Evolutionary conservation across 2,113 vertebrate species (phyloP).

Genomic region (Nesoenas mayeri): DNA sequence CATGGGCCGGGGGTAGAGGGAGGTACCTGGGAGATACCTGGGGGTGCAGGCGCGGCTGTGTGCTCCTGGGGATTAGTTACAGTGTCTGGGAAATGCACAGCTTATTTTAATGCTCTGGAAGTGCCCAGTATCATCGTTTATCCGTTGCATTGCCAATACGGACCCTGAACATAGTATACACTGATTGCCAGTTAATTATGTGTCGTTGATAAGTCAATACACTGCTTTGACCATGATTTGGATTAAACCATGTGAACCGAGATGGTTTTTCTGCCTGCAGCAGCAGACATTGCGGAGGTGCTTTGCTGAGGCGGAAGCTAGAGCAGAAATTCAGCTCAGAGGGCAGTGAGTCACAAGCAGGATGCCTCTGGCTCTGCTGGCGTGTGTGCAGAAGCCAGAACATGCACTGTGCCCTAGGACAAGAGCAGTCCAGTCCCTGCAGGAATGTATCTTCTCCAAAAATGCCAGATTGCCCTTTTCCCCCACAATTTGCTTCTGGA

Average conservation of each 20-base stretch:
- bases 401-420: fast-evolving
- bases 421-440: background rate
- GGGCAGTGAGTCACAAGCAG: background rate
- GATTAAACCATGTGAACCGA: background rate
- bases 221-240: background rate
- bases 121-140: background rate
- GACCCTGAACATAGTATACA: background rate
- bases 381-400: background rate
- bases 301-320: background rate
- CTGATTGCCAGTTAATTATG: background rate
- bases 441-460: background rate
- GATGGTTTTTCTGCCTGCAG: background rate
- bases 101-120: background rate
- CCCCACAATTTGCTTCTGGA: background rate
- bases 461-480: background rate
- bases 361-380: background rate
- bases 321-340: background rate
- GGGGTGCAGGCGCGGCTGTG: fast-evolving
- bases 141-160: background rate
- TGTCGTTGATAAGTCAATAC: background rate
- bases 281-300: background rate
- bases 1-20: fast-evolving
- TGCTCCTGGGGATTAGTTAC: background rate
- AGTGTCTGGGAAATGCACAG: background rate
- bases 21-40: fast-evolving